A percentile compares a stretch with the other conserved stretches of the same genome.
phyloP scores from a whole-genome alignment of 2,113 vertebrate species.

The Perca flavescens region DNA sequence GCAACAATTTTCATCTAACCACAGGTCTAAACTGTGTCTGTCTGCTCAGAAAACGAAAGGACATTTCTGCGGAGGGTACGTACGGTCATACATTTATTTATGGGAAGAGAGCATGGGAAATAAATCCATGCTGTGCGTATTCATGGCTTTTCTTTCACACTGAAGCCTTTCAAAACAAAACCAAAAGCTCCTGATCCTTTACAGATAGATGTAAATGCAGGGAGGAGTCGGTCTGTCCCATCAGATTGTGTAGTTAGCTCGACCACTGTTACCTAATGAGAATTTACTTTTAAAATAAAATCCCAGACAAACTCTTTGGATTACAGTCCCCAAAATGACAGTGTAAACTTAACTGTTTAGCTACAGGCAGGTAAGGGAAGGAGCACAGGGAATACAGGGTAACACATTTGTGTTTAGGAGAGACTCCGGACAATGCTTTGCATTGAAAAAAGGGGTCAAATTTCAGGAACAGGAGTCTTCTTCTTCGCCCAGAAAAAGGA shows the following conservation, averaged over 20 bases:
- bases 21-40: constrained; percentile 39
- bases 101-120: constrained; percentile 21
- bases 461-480: no score
- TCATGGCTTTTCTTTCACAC: constrained; percentile 24
- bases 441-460: no score
- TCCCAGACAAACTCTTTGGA: no score
- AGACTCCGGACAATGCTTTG: no score
- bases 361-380: no score
- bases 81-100: constrained; percentile 52
- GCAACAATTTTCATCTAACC: constrained; percentile 46
- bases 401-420: no score
- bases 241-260: not conserved
- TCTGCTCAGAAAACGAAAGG: constrained; percentile 33
- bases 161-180: constrained; percentile 13
- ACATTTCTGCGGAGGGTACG: not conserved
- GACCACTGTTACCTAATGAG: not conserved
- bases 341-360: no score
- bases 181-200: not conserved
- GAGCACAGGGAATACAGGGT: no score
- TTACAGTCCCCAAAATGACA: no score
- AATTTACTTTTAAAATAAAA: no score
- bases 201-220: not conserved
- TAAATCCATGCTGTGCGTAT: constrained; percentile 38
- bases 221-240: not conserved
- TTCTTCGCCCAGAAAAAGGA: no score